Conservation (phyloP, 2,888 invertebrate species). For the Ditylenchus weischeri region DNA sequence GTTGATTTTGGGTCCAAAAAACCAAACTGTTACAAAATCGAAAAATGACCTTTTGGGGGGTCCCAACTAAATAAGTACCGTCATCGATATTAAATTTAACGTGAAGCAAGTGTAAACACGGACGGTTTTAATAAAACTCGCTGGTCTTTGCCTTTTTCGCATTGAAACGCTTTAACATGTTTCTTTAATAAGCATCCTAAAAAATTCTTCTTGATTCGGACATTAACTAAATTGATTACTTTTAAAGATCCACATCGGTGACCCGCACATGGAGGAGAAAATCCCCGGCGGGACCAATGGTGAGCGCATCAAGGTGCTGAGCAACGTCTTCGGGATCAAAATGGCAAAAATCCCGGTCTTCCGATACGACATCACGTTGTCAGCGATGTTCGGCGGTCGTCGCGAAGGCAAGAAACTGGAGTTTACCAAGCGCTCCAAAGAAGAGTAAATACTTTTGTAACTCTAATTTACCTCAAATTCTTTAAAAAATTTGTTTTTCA, state of each 20-base stretch:
- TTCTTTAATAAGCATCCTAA: not conserved
- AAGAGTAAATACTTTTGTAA: conserved; percentile 27
- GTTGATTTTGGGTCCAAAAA: too few relatives aligned
- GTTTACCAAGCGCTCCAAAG: conserved; percentile 35
- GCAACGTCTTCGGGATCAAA: conserved; percentile 30
- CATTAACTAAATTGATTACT: too few relatives aligned
- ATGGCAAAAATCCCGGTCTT: conserved; percentile 24
- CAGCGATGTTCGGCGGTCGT: conserved; percentile 7
- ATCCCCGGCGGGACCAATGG: conserved; percentile 1
- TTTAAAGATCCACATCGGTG: not conserved
- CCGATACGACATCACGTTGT: conserved; percentile 24
- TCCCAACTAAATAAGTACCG: too few relatives aligned
- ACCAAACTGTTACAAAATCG: too few relatives aligned
- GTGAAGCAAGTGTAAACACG: too few relatives aligned
- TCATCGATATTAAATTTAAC: too few relatives aligned
- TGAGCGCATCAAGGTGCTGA: conserved; percentile 14
- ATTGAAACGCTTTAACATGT: not conserved
- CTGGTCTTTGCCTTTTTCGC: not conserved
- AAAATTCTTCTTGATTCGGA: not conserved
- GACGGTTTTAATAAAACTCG: too few relatives aligned
- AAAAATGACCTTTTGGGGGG: too few relatives aligned
- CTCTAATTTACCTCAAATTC: too few relatives aligned
- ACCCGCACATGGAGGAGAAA: conserved; percentile 5
- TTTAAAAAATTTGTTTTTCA: conserved; percentile 6
- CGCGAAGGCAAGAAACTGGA: conserved; percentile 24